phyloP scores from a whole-genome alignment of 2,113 vertebrate genomes.

The Poeciliopsis prolifica region DNA sequence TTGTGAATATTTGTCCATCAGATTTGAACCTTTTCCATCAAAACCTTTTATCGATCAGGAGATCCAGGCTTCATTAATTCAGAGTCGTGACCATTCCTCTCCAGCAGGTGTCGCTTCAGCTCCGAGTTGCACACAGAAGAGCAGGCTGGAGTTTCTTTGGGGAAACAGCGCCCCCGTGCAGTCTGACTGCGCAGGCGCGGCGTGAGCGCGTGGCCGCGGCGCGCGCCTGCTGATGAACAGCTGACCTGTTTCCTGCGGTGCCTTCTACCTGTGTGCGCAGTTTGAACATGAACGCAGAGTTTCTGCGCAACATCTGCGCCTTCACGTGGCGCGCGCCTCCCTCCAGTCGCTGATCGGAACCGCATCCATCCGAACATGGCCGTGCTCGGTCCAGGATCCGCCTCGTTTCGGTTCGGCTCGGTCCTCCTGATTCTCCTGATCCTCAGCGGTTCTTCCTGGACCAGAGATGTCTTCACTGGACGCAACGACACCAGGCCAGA shows the following conservation, averaged over 20 bases:
- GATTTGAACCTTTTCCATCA: too few relatives aligned
- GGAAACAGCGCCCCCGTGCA: neutral
- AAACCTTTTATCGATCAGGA: too few relatives aligned
- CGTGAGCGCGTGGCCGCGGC: neutral
- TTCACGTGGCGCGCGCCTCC: conserved; percentile 15
- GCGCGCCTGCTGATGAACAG: neutral
- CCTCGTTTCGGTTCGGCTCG: neutral
- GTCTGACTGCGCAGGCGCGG: neutral
- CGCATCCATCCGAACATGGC: conserved; percentile 45
- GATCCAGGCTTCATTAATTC: neutral
- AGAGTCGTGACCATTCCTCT: neutral
- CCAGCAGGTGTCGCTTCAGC: conserved; percentile 57
- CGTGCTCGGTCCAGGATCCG: neutral
- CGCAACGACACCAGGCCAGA: conserved; percentile 12
- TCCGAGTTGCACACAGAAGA: neutral
- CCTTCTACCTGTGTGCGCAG: neutral
- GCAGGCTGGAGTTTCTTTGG: neutral
- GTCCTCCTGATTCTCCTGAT: conserved; percentile 6
- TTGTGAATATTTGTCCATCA: too few relatives aligned
- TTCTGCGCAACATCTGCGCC: conserved; percentile 47
- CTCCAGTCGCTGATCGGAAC: conserved; percentile 7
- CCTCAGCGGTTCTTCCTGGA: conserved; percentile 1
- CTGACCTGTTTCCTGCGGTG: neutral
- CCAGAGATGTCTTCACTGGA: conserved; percentile 1
- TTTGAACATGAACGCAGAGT: conserved; percentile 11